Percentiles rank a stretch among this genome's conserved stretches.
These are phyloP conservation scores for Phalacrocorax brasilianus DNA, from an alignment of 2,113 vertebrate species.

Conservation along the genomic window DNA sequence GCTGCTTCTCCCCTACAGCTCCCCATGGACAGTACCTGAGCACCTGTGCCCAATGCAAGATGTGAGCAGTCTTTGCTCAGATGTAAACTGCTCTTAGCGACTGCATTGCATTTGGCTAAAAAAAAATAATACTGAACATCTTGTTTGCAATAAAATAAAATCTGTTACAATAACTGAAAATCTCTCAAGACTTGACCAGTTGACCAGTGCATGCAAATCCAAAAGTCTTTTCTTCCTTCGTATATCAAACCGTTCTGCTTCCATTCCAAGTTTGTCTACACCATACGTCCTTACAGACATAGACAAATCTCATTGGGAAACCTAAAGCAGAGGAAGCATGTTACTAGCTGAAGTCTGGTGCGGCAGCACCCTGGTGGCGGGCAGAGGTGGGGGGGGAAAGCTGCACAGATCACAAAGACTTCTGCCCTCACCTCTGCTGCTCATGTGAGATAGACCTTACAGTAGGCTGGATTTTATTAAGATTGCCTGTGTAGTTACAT, in stretches of 20 bases:
- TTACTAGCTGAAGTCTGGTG: neutral
- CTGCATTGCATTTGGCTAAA: neutral
- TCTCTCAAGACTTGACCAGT: neutral
- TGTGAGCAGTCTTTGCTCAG: neutral
- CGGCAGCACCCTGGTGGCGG: neutral
- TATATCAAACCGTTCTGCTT: neutral
- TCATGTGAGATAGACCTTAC: rapidly evolving
- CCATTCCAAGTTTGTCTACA: neutral
- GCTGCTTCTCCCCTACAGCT: neutral
- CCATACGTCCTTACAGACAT: neutral
- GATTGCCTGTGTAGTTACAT: too few relatives aligned
- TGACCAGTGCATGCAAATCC: neutral
- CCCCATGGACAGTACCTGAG: neutral
- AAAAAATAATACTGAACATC: neutral
- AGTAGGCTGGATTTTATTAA: neutral
- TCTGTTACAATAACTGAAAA: neutral
- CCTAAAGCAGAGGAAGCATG: neutral
- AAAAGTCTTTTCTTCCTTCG: neutral
- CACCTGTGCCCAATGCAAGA: too few relatives aligned
- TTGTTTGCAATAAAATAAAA: neutral
- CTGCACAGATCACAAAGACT: neutral
- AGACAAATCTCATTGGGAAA: neutral
- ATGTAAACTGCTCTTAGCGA: neutral
- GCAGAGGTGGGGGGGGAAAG: too few relatives aligned
- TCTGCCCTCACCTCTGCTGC: neutral